Evolutionary conservation across 2,113 vertebrate species (phyloP).

Genomic region (Vimba vimba): DNA sequence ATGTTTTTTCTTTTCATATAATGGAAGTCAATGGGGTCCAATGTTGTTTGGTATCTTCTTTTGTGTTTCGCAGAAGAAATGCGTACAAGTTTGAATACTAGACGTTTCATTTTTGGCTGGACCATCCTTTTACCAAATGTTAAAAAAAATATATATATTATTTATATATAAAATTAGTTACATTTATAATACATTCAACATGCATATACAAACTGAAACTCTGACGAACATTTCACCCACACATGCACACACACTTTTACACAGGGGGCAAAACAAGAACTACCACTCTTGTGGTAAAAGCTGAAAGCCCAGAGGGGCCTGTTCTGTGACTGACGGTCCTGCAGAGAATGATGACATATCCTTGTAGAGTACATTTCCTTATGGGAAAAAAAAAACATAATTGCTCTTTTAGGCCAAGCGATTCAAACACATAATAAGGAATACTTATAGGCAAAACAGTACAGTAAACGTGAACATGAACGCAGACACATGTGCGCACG

Average conservation of each 20-base stretch:
- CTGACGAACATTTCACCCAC: background rate
- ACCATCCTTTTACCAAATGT: too few species aligned
- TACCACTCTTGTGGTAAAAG: conserved; percentile 31
- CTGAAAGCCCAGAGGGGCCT: conserved; percentile 14
- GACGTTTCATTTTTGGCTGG: too few species aligned
- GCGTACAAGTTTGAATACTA: too few species aligned
- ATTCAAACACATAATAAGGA: background rate
- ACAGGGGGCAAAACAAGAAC: conserved; percentile 44
- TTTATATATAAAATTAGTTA: too few species aligned
- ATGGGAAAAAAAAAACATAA: background rate
- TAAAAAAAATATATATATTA: too few species aligned
- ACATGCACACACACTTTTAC: conserved; percentile 30
- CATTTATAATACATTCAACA: too few species aligned
- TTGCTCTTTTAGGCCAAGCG: background rate
- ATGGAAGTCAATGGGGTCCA: background rate
- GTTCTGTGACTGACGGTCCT: background rate
- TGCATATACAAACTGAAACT: background rate
- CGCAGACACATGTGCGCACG: background rate
- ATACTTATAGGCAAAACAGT: background rate
- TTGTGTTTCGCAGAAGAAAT: too few species aligned
- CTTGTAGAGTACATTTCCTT: background rate
- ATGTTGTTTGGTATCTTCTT: background rate
- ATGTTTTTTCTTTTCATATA: too few species aligned
- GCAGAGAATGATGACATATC: background rate
- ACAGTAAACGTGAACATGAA: background rate